Base-by-base conservation (phyloP, 2,888 invertebrate species). In the Hesperia comma region DNA sequence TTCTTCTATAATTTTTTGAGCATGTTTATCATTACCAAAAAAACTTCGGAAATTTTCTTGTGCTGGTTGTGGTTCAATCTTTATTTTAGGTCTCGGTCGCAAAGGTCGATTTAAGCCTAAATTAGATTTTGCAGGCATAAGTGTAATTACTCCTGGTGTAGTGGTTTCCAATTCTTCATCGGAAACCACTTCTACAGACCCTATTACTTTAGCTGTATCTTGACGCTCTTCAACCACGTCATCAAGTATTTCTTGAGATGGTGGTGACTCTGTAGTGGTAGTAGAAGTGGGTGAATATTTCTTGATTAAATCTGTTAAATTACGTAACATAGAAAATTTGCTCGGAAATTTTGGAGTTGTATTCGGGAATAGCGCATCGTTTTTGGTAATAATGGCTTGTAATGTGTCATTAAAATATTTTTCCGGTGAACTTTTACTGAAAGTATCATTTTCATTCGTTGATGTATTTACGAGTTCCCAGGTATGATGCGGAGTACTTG, bases 41-140 rank as follows among this genome's bases (percentile, higher is more conserved):
- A 87, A 88, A 76, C 85, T 80, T 6, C 88, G 83, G 62, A 82
- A 70, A 69, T 75, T 86, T 75, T 91, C 90, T 74, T 85, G 85
- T 32, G 71, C 68, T 61, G 83, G 80, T 77, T 83, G 83, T 21
- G 79, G 63, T 74, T 92, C 86, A 55, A 84, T 81, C 79, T 84
- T 86, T 53, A 86, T 79, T 76, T 90, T 93, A 0, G 95, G 95
- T 49, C 95, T 88, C 1, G 95, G 95, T 74, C 95, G 88, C 54
- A 96, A 87, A 0, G 96, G 96, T 70, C 96, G 90, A 67, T 95
- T 95, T 6, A 96, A 93, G 0, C 96, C 96, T 0, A 96, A 94
- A 84, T 97, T 97, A 1, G 97, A 97, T 78, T 96, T 95, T 0
- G 95, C 96, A 0, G 97, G 97, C 67, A 96, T 88, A 51, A 97